phyloP scores from a whole-genome alignment of 2,797 vertebrate species.

The Muscicapa striata region DNA sequence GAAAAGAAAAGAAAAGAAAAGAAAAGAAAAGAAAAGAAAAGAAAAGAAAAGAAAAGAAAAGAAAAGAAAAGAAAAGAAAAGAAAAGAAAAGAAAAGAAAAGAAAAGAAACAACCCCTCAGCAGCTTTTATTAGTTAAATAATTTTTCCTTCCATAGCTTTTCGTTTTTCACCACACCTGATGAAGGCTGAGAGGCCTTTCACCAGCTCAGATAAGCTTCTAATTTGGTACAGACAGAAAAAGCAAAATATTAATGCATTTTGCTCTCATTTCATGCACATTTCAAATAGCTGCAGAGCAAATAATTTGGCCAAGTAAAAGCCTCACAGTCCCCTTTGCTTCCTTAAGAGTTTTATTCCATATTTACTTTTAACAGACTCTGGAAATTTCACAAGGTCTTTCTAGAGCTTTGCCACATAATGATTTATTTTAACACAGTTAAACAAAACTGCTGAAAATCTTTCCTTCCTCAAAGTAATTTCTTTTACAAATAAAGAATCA shows the following conservation, averaged over 20 bases:
- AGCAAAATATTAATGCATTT: not conserved
- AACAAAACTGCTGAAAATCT: not conserved
- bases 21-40: not conserved
- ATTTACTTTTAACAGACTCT: not conserved
- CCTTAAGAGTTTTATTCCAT: not conserved
- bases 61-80: not conserved
- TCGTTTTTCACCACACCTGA: not conserved
- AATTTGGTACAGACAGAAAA: not conserved
- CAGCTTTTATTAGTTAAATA: not conserved
- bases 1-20: not conserved
- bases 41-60: not conserved
- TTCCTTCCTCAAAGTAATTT: not conserved
- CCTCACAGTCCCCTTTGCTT: not conserved
- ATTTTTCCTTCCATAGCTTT: not conserved
- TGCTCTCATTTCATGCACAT: not conserved
- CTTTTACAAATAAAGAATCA: not conserved
- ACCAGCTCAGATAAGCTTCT: not conserved
- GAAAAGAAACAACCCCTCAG: not conserved
- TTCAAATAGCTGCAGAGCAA: not conserved
- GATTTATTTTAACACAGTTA: not conserved
- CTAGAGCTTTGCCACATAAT: not conserved
- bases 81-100: not conserved
- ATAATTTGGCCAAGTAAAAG: not conserved
- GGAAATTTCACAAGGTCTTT: not conserved
- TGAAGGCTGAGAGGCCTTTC: not conserved